Evolutionary conservation across 2,797 vertebrate genomes (phyloP), one percentile per base, ranked within the genome.

Genomic region (Glyptemys insculpta): DNA sequence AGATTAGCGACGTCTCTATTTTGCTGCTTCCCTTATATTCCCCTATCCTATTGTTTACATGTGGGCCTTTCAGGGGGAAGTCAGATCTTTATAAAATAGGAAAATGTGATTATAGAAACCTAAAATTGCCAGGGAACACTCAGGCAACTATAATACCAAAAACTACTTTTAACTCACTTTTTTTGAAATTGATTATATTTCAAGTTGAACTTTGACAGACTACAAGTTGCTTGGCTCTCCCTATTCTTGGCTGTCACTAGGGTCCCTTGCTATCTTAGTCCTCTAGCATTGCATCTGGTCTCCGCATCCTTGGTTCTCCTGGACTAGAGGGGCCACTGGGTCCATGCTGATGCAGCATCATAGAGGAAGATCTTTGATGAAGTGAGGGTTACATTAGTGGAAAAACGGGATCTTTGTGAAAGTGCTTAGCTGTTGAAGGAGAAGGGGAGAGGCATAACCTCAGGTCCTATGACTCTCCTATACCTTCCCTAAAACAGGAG

Each of bases 181-280:
- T 62, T 53, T 62, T 25, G 12, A 65, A 76, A 76, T 44, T 76
- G 41, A 76, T 41, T 74, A 47, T 12, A 41, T 76, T 78, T 65
- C 50, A n/a, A 23, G 34, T 56, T 23, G 12, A 0, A 0, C 59
- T 44, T 12, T 59, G 19, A 12, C 3, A 65, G 34, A 23, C 5
- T 3, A 6, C 1, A 7, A 23, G 37, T 52, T 76, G 6, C 5
- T n/a, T 49, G 2, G 6, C 6, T 15, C 23, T 57, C 79, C 90
- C 1, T 2, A 12, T 8, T 90, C 37, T 85, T 72, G 37, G 18
- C 52, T 91, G 11, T 37, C 1, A 0, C 8, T 4, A 12, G 3
- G 1, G 37, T 76, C 41, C 3, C 12, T 76, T 25, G 25, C 41
- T 76, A 27, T 23, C 23, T 44, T 29, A 76, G 72, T 76, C 12